Evolutionary conservation across 2,113 vertebrate species (phyloP).

Genomic region (Setophaga petechia): DNA sequence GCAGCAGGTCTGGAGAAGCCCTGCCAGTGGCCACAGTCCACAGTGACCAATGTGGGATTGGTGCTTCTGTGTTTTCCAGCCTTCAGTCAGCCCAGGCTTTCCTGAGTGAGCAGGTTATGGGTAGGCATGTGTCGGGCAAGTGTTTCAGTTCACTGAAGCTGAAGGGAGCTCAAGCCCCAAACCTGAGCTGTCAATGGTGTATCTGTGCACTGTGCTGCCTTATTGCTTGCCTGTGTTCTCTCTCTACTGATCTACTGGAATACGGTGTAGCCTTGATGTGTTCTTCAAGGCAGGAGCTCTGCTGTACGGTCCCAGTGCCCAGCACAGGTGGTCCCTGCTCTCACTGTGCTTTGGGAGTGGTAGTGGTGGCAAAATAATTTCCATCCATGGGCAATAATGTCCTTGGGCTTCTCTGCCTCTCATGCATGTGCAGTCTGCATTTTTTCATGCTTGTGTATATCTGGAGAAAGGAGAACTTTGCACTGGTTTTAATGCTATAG

Average conservation of each 20-base stretch:
- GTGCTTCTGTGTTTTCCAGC: not conserved
- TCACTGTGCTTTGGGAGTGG: not conserved
- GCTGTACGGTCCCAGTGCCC: not conserved
- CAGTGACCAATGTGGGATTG: not conserved
- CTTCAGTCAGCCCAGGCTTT: not conserved
- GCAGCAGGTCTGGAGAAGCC: not conserved
- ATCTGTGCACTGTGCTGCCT: not conserved
- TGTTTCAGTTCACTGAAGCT: not conserved
- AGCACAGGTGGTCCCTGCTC: not conserved
- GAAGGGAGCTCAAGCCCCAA: not conserved
- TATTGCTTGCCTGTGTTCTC: not conserved
- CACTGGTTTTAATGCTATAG: not conserved
- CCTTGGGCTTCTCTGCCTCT: not conserved
- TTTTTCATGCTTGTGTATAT: not conserved
- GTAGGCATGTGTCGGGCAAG: not conserved
- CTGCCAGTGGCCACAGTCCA: not conserved
- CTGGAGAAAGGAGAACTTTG: not conserved
- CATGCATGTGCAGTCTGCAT: accelerated
- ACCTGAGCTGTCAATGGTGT: not conserved
- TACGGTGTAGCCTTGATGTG: not conserved
- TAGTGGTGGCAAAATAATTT: not conserved
- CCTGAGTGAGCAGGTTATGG: not conserved
- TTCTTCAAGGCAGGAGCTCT: not conserved
- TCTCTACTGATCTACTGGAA: not conserved
- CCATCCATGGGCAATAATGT: not conserved